These are phyloP conservation scores for Sphyrna mokarran DNA, from an alignment of 2,113 vertebrate genomes.

Conservation along the genomic window DNA sequence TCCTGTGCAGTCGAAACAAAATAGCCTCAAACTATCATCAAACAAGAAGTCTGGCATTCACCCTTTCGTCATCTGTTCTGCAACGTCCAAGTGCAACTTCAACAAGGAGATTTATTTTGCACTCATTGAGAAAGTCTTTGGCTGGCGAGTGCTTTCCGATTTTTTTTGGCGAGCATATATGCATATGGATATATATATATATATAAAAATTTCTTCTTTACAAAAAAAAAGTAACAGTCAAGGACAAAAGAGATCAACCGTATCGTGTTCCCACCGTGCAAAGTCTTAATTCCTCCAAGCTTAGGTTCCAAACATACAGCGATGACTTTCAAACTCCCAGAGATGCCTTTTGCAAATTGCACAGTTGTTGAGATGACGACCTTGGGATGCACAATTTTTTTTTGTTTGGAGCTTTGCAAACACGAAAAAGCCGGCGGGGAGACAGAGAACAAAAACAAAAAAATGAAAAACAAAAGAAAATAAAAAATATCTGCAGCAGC, in stretches of 20 bases:
- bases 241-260: constrained; percentile 40
- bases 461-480: constrained; percentile 25
- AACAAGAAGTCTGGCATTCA: constrained; percentile 29
- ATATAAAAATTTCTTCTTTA: not conserved
- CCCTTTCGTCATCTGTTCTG: constrained; percentile 26
- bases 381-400: constrained; percentile 40
- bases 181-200: not conserved
- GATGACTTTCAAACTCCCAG: constrained; percentile 25
- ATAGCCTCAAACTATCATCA: constrained; percentile 37
- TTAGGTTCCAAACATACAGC: not conserved
- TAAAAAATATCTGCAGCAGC: constrained; percentile 42
- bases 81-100: constrained; percentile 28
- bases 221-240: constrained; percentile 47
- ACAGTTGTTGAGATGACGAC: constrained; percentile 46
- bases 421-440: not conserved
- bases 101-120: constrained; percentile 4
- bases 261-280: constrained; percentile 42
- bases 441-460: not conserved
- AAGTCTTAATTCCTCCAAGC: constrained; percentile 13
- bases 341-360: constrained; percentile 41
- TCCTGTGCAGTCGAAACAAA: constrained; percentile 15
- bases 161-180: not conserved
- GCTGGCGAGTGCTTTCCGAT: constrained; percentile 1
- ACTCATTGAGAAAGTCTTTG: constrained; percentile 37
- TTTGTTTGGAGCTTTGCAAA: constrained; percentile 37